Evolutionary conservation across 2,888 invertebrate species (phyloP).

Genomic region (Caenorhabditis sp.): DNA sequence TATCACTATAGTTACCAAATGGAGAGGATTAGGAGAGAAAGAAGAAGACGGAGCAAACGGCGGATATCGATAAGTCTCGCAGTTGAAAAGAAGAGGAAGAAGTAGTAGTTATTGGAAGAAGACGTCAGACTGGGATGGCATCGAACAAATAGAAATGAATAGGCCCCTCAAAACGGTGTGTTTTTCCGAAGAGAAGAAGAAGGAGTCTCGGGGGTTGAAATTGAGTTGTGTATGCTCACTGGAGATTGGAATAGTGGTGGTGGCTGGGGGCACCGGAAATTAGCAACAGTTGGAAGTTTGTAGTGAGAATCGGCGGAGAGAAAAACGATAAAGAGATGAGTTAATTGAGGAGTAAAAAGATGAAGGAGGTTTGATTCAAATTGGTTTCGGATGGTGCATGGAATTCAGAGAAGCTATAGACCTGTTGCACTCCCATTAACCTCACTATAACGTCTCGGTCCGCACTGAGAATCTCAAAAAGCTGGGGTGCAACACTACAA

Average conservation of each 20-base stretch:
- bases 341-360: not conserved
- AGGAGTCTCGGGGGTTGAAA: conserved; percentile 25
- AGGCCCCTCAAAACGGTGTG: conserved; percentile 43
- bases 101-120: conserved; percentile 8
- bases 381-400: not conserved
- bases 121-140: conserved; percentile 1
- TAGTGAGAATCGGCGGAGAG: conserved; percentile 1
- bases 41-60: conserved; percentile 34
- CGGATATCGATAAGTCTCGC: conserved; percentile 3
- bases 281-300: conserved; percentile 54
- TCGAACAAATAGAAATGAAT: conserved; percentile 21
- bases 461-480: too few relatives aligned
- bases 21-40: conserved; percentile 28
- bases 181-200: conserved; percentile 1
- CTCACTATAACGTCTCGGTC: too few relatives aligned
- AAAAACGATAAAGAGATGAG: not conserved
- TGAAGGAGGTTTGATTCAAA: not conserved
- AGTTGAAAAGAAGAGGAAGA: not conserved
- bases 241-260: conserved; percentile 13
- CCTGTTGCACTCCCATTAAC: too few relatives aligned
- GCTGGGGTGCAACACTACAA: too few relatives aligned
- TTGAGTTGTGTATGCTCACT: conserved; percentile 60
- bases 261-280: conserved; percentile 53
- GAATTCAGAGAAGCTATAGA: too few relatives aligned
- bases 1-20: conserved; percentile 60